Percentiles rank a stretch among this genome's conserved stretches.
phyloP scores from a whole-genome alignment of 1,140 invertebrate species.

The Galleria mellonella region DNA sequence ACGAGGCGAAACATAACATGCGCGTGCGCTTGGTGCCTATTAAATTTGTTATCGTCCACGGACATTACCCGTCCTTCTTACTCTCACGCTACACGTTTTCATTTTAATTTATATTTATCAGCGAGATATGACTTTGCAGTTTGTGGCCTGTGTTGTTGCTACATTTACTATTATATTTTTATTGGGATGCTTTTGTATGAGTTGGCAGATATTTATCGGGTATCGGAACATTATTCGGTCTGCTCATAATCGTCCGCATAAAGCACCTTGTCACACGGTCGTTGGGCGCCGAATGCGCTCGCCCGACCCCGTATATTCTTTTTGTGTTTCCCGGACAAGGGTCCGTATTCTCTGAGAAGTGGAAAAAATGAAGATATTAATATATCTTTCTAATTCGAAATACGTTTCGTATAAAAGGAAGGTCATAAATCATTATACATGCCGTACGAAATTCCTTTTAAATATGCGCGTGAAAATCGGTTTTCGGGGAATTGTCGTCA shows the following conservation, averaged over 20 bases:
- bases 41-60: slow-evolving; percentile 40
- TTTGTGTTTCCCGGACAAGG: slow-evolving; percentile 59
- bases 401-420: slow-evolving; percentile 67
- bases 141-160: slow-evolving; percentile 64
- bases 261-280: slow-evolving; percentile 73
- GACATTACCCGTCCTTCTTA: slow-evolving; percentile 22
- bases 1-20: slow-evolving; percentile 16
- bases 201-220: slow-evolving; percentile 72
- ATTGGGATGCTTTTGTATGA: slow-evolving; percentile 56
- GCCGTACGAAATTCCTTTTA: slow-evolving; percentile 38
- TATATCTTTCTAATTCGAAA: slow-evolving; percentile 73
- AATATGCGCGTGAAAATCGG: slow-evolving; percentile 44
- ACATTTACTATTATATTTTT: slow-evolving; percentile 62
- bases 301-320: slow-evolving; percentile 55
- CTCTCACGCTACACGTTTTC: slow-evolving; percentile 38
- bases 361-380: slow-evolving; percentile 74
- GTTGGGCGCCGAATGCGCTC: slow-evolving; percentile 61
- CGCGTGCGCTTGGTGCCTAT: slow-evolving; percentile 16
- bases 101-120: slow-evolving; percentile 62
- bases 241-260: slow-evolving; percentile 70
- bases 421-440: slow-evolving; percentile 37
- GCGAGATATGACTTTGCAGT: slow-evolving; percentile 66
- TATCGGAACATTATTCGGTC: slow-evolving; percentile 71
- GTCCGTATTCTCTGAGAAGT: slow-evolving; percentile 64
- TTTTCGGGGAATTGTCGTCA: slow-evolving; percentile 45